Conservation (phyloP, 2,113 vertebrate species). For the Propithecus coquereli region DNA sequence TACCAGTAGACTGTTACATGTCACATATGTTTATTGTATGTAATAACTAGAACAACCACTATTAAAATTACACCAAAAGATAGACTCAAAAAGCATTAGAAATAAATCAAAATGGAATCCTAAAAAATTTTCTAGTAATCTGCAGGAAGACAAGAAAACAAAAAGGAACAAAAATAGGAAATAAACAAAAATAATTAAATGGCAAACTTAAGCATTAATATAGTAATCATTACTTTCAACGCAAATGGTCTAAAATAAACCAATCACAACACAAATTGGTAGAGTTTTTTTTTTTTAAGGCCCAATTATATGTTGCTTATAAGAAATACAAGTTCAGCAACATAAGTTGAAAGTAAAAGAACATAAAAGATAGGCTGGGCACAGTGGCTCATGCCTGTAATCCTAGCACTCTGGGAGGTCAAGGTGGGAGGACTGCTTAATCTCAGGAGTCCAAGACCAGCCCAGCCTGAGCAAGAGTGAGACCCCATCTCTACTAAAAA, state of each 20-base stretch:
- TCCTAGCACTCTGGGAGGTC: too few relatives aligned
- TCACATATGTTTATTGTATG: neutral
- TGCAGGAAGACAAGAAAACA: neutral
- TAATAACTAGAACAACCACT: neutral
- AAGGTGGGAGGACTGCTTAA: too few relatives aligned
- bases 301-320: neutral
- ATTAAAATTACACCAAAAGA: neutral
- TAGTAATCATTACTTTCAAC: neutral
- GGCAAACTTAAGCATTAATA: neutral
- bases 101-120: neutral
- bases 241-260: neutral
- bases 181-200: neutral
- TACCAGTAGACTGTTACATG: neutral
- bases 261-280: neutral
- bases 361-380: neutral
- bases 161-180: neutral
- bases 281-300: conserved; percentile 2
- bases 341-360: neutral
- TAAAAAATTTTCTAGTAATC: neutral
- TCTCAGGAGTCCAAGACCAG: too few relatives aligned
- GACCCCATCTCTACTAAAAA: too few relatives aligned
- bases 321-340: conserved; percentile 26
- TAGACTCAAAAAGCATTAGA: neutral
- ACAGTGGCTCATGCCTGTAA: too few relatives aligned
- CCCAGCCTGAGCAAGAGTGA: too few relatives aligned